Evolutionary conservation across 2,888 invertebrate genomes (phyloP), one percentile per base, ranked within the genome.

Genomic region (Hymenopus coronatus): DNA sequence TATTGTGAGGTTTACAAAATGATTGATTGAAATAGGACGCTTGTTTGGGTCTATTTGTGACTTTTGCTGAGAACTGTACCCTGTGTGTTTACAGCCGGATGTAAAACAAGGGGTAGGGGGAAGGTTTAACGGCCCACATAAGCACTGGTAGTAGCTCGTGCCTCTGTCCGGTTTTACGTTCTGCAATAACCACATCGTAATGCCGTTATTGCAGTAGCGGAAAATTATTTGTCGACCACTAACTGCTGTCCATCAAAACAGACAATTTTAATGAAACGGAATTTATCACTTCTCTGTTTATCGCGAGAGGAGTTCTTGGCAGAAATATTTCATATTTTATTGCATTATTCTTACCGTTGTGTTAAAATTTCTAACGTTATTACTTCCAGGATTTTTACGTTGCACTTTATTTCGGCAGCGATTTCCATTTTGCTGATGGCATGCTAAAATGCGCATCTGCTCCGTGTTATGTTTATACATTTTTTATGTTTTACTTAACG

Each of bases 261-360:
- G 54, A 70, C 54, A 87, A 87, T 87, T 82, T 87, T 87, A 87
- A 87, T 87, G 87, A 87, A 87, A 87, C 82, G 87, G 87, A 87
- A 82, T 87, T 87, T 87, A 87, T 87, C 54, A 87, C 30, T 81
- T 70, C 84, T 30, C 82, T 27, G 82, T 87, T 82, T 87, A 82
- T 82, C 33, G 82, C 54, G 54, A 20, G 54, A 70, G 54, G 25
- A 70, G 54, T 3, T 20, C 54, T 70, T 70, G 54, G 54, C 54
- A 70, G 20, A 70, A 70, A 70, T 70, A 70, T 70, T 70, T 70
- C 54, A 70, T 70, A 20, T 70, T 70, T 70, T 70, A 70, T 70
- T 70, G 54, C 54, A 70, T 70, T 70, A 70, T 70, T 25, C 25
- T 70, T 70, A 70, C 54, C 54, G 54, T 70, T 70, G 54, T 70